Base-by-base conservation (phyloP, 1,140 invertebrate species). In the Diorhabda carinulata region DNA sequence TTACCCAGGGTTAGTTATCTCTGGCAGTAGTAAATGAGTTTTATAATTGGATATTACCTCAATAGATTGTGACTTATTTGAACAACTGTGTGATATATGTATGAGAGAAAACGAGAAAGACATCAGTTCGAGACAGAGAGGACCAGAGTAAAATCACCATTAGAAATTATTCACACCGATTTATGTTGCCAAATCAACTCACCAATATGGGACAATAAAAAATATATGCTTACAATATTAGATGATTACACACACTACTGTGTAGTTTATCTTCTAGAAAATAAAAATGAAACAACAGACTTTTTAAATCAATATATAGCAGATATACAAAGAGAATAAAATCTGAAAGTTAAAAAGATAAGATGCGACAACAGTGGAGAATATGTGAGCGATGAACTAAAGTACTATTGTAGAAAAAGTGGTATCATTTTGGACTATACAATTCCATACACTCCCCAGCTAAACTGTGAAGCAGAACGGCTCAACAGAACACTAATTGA, bases 171-270 rank as follows among this genome's bases (percentile, higher is more conserved):
- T 25, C 25, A 25, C 25, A 25, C 25, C 25, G 25, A 25, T 25
- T 25, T 25, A 25, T 25, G 25, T 25, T 0, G 1, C 25, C 25
- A 0, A 25, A 25, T 52, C 68, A 71, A 56, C 73, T 70, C 66
- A 45, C 44, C 7, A 76, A 76, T 2, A 73, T 61, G 25, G 59
- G 75, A 78, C 47, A 69, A 72, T n/a, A 69, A 74, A 57, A 73
- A 64, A 41, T 82, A 81, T 71, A 75, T 81, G 71, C 59, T 81
- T 5, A 76, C 79, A 47, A 78, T 80, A 58, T 72, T 78, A 57
- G 81, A 81, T 74, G 78, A 82, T 71, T 25, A 25, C 25, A 25
- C 0, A 25, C 25, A 25, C 25, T 25, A 25, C 25, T 25, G 25
- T 25, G 25, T 25, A 25, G 25, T 25, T 25, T 25, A 25, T 25